Evolutionary conservation across 2,113 vertebrate genomes (phyloP).

Genomic region (Pseudonaja textilis): DNA sequence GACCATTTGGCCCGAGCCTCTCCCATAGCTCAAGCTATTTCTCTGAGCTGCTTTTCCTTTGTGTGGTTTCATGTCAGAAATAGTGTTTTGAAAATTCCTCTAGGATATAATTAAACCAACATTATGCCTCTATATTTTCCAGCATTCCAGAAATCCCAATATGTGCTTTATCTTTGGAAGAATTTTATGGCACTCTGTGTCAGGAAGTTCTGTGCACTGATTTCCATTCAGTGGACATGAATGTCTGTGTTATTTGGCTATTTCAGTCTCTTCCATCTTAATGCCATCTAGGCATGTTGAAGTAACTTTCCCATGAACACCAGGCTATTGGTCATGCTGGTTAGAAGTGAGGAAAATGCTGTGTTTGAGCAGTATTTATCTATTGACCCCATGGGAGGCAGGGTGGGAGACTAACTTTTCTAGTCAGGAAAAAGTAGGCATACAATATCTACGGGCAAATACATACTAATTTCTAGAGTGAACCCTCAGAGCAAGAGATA

Average conservation of each 20-base stretch:
- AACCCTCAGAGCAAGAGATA: background rate
- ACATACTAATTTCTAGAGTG: background rate
- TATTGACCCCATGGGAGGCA: background rate
- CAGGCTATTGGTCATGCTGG: background rate
- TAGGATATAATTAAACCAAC: background rate
- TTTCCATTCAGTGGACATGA: background rate
- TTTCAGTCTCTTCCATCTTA: background rate
- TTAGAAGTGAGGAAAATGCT: background rate
- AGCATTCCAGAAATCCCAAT: background rate
- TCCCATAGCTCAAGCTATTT: no score
- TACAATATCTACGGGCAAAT: background rate
- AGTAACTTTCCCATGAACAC: background rate
- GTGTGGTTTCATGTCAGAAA: background rate
- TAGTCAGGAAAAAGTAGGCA: background rate
- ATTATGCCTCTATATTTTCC: background rate
- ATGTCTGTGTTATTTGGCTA: background rate
- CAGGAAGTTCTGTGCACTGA: background rate
- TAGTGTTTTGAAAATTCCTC: background rate
- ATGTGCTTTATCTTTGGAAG: background rate
- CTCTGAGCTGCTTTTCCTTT: background rate
- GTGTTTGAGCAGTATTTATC: background rate
- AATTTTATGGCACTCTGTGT: background rate
- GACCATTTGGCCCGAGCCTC: background rate
- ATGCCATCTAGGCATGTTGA: background rate
- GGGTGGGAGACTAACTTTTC: background rate